Percentiles rank a stretch among this genome's conserved stretches.
phyloP scores from a whole-genome alignment of 2,797 vertebrate genomes.

The Pogoniulus pusillus region DNA sequence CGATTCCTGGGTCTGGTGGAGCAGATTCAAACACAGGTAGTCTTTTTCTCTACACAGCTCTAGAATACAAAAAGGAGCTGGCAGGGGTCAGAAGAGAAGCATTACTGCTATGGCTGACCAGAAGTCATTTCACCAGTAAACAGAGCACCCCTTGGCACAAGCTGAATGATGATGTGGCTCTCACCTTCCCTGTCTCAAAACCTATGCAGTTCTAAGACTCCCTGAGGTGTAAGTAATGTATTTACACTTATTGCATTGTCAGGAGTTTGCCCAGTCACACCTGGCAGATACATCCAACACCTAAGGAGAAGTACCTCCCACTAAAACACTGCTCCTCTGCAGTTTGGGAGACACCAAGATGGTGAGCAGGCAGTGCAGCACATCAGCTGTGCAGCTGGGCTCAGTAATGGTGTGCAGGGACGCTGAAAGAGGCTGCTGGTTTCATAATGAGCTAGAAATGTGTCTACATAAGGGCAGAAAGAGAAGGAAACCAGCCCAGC shows the following conservation, averaged over 20 bases:
- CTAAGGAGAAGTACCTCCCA: background rate
- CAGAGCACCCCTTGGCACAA: background rate
- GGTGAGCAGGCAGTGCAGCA: background rate
- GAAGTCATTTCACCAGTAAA: background rate
- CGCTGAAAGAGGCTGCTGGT: background rate
- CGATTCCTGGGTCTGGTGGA: background rate
- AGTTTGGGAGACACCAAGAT: background rate
- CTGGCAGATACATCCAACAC: background rate
- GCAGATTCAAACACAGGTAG: background rate
- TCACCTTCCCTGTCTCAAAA: background rate
- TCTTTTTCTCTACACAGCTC: background rate
- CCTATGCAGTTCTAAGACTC: background rate
- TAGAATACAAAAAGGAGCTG: background rate
- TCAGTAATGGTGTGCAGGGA: background rate
- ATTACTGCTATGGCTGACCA: background rate
- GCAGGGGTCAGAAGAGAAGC: background rate
- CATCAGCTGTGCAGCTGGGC: background rate
- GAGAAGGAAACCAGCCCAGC: background rate
- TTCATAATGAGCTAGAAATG: background rate
- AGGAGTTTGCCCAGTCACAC: background rate
- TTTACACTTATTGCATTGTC: background rate
- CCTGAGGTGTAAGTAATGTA: background rate
- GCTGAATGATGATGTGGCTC: background rate
- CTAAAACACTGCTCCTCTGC: background rate
- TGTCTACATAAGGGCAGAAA: background rate